These are phyloP conservation scores for Myxocyprinus asiaticus DNA, from an alignment of 2,113 vertebrate genomes.

Conservation along the genomic window DNA sequence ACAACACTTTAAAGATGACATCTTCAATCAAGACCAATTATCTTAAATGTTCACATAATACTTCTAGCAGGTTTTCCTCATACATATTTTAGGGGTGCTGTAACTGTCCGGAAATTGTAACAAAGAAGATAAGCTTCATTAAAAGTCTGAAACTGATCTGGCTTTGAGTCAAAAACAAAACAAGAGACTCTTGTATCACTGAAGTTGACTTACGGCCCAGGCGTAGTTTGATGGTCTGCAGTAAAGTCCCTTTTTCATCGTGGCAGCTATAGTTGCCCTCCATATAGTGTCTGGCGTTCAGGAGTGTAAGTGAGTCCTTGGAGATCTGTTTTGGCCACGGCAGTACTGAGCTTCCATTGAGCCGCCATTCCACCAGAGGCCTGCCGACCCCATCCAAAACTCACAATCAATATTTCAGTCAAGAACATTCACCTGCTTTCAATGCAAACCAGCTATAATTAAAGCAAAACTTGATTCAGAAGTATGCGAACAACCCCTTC, in stretches of 20 bases:
- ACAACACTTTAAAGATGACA: too few relatives aligned
- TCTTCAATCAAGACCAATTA: too few relatives aligned
- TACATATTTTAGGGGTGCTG: too few relatives aligned
- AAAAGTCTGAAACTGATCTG: too few relatives aligned
- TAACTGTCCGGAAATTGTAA: too few relatives aligned
- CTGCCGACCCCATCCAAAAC: constrained; percentile 52
- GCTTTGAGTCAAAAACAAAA: not conserved
- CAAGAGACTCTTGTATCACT: not conserved
- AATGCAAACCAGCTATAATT: not conserved
- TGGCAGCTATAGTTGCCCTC: constrained; percentile 81
- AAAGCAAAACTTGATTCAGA: not conserved
- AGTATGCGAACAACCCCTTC: too few relatives aligned
- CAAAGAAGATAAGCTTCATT: too few relatives aligned
- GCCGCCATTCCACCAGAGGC: constrained; percentile 69
- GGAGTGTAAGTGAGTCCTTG: constrained; percentile 68
- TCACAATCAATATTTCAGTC: constrained; percentile 36
- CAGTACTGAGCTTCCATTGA: constrained; percentile 63
- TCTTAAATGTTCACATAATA: too few relatives aligned
- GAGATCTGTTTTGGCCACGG: constrained; percentile 60
- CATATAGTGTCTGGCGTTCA: constrained; percentile 60
- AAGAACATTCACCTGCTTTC: constrained; percentile 32
- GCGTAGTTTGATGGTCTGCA: constrained; percentile 64
- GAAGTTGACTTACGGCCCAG: constrained; percentile 75
- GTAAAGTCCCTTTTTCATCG: constrained; percentile 62
- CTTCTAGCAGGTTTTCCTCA: too few relatives aligned